Evolutionary conservation across 2,888 invertebrate species (phyloP), one percentile per base, ranked within the genome.

Genomic region (Trissolcus brochymenae): DNA sequence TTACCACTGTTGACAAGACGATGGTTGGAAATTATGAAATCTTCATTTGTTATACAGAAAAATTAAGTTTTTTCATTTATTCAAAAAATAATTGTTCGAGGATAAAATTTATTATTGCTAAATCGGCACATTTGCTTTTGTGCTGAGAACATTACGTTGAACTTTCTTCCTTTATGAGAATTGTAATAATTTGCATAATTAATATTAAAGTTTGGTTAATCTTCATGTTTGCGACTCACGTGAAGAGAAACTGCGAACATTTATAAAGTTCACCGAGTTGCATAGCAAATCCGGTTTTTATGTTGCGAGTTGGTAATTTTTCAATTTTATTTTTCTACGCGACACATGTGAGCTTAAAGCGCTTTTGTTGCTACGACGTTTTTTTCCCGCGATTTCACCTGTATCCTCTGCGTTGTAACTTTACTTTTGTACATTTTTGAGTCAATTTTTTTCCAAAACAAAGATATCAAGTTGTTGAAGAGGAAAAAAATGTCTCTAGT

Each of bases 371-470:
- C 43, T 13, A 54, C 43, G 66, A 56, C 41, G 61, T 41, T 61
- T 62, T n/a, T 73, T 74, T 62, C 67, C 4, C 40, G 55, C 62
- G 57, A 68, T 68, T 74, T 51, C 43, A 56, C 68, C 54, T 68
- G 64, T 53, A 64, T 25, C 56, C 35, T 60, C 16, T 66, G 65
- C 60, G 49, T 25, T 50, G 25, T 49, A 54, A 68, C 57, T 62
- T 68, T 68, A 68, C 62, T 75, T 68, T 57, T 43, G 56, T 57
- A 29, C 50, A 56, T 56, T 67, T 67, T 74, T 57, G 67, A 74
- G 62, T 74, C 57, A 53, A 61, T 51, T 61, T 59, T 57, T 61
- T 67, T 40, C 29, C 49, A 53, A 35, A 67, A 75, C 50, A 16
- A 75, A 75, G 68, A 67, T 49, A 62, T 56, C 56, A 60, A 29